A percentile compares a stretch with the other conserved stretches of the same genome.
Evolutionary conservation across 2,113 vertebrate genomes (phyloP).

Genomic region (Neodon shergylaensis): DNA sequence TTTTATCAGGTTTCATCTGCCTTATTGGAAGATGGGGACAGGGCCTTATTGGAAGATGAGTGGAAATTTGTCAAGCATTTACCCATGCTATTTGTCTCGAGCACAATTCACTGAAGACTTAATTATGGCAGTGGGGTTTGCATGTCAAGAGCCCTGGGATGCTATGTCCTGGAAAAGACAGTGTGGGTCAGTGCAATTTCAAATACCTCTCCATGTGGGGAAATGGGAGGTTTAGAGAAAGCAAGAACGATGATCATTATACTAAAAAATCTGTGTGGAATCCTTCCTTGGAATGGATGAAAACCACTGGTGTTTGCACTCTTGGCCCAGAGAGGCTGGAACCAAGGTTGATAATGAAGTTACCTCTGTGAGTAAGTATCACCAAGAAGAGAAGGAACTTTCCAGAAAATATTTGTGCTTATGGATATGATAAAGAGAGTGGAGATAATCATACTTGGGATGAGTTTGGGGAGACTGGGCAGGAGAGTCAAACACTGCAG

Average conservation of each 20-base stretch:
- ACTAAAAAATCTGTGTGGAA: too few relatives aligned
- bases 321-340: background rate
- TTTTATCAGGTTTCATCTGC: conserved; percentile 78
- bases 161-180: background rate
- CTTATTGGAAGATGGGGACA: conserved; percentile 76
- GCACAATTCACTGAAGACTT: background rate
- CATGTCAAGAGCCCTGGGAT: background rate
- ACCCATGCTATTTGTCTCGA: background rate
- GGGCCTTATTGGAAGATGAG: conserved; percentile 72
- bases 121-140: background rate
- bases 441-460: fast-evolving
- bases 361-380: background rate
- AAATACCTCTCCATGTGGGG: background rate
- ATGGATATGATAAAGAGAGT: fast-evolving
- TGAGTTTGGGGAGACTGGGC: fast-evolving
- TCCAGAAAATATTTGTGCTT: background rate
- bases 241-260: too few relatives aligned
- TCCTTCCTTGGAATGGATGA: too few relatives aligned
- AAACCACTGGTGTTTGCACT: background rate
- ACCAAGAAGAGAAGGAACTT: background rate
- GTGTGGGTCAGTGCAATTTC: fast-evolving
- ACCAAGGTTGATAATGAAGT: background rate
- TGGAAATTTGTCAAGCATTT: conserved; percentile 73
- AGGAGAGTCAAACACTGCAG: fast-evolving
- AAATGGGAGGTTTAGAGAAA: too few relatives aligned